These are phyloP conservation scores for Lysiphlebus fabarum DNA, from an alignment of 1,140 invertebrate species.

Conservation along the genomic window DNA sequence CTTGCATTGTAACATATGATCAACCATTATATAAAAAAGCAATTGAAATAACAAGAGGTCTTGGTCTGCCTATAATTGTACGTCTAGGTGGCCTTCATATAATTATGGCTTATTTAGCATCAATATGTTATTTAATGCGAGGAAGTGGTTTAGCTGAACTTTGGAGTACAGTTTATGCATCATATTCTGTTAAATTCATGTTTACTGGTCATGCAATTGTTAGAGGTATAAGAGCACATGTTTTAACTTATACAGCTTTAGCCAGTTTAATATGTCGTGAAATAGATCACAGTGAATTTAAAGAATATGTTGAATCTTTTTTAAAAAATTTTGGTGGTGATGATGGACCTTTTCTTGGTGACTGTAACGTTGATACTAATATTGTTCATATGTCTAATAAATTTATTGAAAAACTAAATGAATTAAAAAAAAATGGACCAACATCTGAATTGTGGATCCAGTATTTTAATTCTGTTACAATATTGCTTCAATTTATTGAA, in stretches of 20 bases:
- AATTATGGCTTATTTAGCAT: constrained; percentile 44
- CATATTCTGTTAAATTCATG: constrained; percentile 44
- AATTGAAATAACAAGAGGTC: constrained; percentile 19
- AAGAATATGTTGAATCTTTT: not conserved
- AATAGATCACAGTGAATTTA: no score
- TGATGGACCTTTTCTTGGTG: not conserved
- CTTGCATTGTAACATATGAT: constrained; percentile 39
- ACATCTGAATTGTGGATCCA: constrained; percentile 31
- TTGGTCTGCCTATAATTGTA: constrained; percentile 24
- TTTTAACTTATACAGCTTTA: constrained; percentile 37
- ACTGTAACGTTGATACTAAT: no score
- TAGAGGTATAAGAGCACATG: constrained; percentile 43
- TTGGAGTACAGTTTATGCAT: constrained; percentile 39
- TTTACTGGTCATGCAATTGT: constrained; percentile 38
- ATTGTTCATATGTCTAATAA: not conserved
- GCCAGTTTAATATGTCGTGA: constrained; percentile 35
- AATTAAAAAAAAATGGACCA: constrained; percentile 15
- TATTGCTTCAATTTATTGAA: constrained; percentile 31
- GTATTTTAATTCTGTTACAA: constrained; percentile 27
- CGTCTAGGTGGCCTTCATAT: constrained; percentile 37
- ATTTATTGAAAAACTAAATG: not conserved
- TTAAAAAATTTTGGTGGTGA: constrained; percentile 1
- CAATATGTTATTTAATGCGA: constrained; percentile 47
- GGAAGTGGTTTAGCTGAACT: constrained; percentile 46
- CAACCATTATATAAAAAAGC: constrained; percentile 32